Base-by-base conservation (phyloP, 2,888 invertebrate species). In the Drosophila antonietae region DNA sequence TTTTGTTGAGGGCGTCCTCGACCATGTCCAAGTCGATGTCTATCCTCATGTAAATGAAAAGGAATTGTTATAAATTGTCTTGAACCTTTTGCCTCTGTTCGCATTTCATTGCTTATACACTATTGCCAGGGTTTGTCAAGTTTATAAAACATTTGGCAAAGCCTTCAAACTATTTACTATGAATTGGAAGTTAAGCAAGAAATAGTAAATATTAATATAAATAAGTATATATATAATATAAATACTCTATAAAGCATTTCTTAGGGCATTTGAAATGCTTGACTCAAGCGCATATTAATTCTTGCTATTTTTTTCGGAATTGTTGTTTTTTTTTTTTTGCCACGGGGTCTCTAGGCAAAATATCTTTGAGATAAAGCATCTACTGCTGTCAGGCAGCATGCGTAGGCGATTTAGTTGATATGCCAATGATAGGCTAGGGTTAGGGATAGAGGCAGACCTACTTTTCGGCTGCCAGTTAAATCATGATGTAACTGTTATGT, bases 1-100 rank as follows among this genome's bases (percentile, higher is more conserved):
- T 53, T 33, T 14, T 43, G 18, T 31, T 43, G 39, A 15, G 52
- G 52, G 52, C 52, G 52, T 52, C 20, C 9, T 53, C 23, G 33
- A 18, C 14, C 51, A 51, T 51, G 35, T 52, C 51, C 35, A 33
- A 2, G 10, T 35, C 12, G 58, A 15, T 60, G 72, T 68, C 68
- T 61, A 68, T 69, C 61, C 56, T 46, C 71, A 77, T 79, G 83
- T 74, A 83, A 83, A 83, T 79, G 81, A 68, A 74, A 86, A 81
- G 73, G 75, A 86, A 83, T 81, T 83, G 83, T 83, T 83, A 83
- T 86, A 86, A 83, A 83, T 83, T 83, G 87, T 77, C 79, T 77
- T 68, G 62, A 56, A 68, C 81, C 79, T 77, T 80, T 77, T 56
- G 23, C 31, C 56, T 44, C 33, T 43, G 43, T 28, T 69, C 33